Evolutionary conservation across 1,140 invertebrate genomes (phyloP).

Genomic region (Meteorus sp.): DNA sequence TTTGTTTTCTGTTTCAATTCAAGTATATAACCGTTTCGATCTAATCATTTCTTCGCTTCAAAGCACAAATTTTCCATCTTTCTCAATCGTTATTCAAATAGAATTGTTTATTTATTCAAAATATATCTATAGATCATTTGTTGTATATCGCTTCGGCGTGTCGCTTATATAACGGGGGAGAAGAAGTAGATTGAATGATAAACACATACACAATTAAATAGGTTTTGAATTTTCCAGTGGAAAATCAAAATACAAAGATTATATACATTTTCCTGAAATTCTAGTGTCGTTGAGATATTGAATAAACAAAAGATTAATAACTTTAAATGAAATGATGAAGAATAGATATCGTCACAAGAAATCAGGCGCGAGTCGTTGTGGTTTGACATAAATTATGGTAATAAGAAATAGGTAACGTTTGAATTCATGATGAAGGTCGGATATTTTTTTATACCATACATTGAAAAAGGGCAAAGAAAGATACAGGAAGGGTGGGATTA

Average conservation of each 20-base stretch:
- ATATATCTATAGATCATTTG: too few species aligned
- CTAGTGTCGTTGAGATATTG: background rate
- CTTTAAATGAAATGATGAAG: background rate
- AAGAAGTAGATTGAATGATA: background rate
- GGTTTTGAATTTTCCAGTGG: background rate
- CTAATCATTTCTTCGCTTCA: slow-evolving; percentile 18
- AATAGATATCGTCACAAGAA: slow-evolving; percentile 2
- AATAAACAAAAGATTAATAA: background rate
- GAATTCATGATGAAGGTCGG: too few species aligned
- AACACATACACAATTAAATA: slow-evolving; percentile 4
- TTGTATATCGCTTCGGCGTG: background rate
- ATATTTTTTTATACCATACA: slow-evolving; percentile 13
- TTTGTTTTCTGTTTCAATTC: slow-evolving; percentile 10
- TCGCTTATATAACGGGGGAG: background rate
- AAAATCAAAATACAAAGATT: background rate
- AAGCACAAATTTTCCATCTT: slow-evolving; percentile 10
- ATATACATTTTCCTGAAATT: too few species aligned
- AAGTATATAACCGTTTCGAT: slow-evolving; percentile 15
- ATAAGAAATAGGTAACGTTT: too few species aligned
- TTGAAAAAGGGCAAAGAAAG: background rate
- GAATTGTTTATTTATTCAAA: too few species aligned
- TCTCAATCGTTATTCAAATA: slow-evolving; percentile 3
- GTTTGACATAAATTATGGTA: background rate
- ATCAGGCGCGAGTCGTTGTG: slow-evolving; percentile 6
- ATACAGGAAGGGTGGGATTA: background rate